phyloP scores from a whole-genome alignment of 2,113 vertebrate genomes.

The Macquaria australasica region DNA sequence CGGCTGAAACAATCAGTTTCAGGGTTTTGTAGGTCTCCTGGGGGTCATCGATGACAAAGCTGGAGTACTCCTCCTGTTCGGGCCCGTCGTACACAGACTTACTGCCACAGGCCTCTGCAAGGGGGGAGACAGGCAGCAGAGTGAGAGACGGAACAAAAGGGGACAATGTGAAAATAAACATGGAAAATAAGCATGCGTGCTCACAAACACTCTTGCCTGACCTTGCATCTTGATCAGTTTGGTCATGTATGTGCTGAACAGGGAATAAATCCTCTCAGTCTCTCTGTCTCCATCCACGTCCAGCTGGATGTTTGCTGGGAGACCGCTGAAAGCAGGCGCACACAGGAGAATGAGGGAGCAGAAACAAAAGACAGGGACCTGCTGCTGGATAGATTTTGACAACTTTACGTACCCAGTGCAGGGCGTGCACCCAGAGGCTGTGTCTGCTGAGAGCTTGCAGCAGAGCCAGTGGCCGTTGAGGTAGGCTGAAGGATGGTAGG shows the following conservation, averaged over 20 bases:
- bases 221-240: constrained; percentile 99
- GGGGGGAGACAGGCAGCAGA: neutral
- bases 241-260: constrained; percentile 93
- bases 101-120: constrained; percentile 96
- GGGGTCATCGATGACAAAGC: constrained; percentile 95
- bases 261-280: constrained; percentile 96
- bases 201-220: constrained; percentile 67
- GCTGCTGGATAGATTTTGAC: neutral
- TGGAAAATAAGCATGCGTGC: neutral
- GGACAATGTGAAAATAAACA: neutral
- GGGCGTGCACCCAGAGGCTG: constrained; percentile 91
- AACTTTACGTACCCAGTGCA: constrained; percentile 91
- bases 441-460: constrained; percentile 92
- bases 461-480: constrained; percentile 99
- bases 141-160: neutral
- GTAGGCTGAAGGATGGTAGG: constrained; percentile 97
- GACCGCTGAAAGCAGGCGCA: constrained; percentile 84
- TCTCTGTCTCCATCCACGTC: constrained; percentile 98
- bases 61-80: constrained; percentile 95
- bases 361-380: constrained; percentile 14
- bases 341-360: constrained; percentile 19
- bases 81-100: constrained; percentile 97
- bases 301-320: constrained; percentile 97
- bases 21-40: constrained; percentile 97
- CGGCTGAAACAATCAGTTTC: constrained; percentile 89